These are phyloP conservation scores for Ameiurus melas DNA, from an alignment of 2,113 vertebrate genomes.

Conservation along the genomic window DNA sequence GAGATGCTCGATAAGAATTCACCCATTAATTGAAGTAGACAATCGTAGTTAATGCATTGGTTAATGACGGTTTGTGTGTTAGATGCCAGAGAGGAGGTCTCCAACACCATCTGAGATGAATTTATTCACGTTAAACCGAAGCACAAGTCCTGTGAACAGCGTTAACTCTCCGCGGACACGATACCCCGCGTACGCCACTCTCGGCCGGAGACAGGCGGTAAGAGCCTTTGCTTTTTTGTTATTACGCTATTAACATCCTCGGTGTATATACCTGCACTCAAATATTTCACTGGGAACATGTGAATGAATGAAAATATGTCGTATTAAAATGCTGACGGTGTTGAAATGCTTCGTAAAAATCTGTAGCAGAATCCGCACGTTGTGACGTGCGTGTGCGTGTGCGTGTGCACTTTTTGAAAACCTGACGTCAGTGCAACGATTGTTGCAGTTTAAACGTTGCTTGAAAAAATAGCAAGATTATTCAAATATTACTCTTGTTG, in stretches of 20 bases:
- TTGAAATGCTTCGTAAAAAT: background rate
- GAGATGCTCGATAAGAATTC: background rate
- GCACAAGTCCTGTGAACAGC: conserved; percentile 60
- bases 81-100: conserved; percentile 60
- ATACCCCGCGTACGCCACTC: conserved; percentile 66
- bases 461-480: background rate
- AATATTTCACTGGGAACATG: background rate
- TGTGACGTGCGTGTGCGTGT: background rate
- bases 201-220: conserved; percentile 63
- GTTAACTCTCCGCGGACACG: conserved; percentile 37
- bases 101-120: conserved; percentile 69
- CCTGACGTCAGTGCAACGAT: too few relatives aligned
- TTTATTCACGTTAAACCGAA: conserved; percentile 63
- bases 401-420: too few relatives aligned
- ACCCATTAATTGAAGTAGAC: background rate
- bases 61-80: background rate
- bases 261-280: background rate
- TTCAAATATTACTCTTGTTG: too few relatives aligned
- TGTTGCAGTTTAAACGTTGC: too few relatives aligned
- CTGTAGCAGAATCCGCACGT: background rate
- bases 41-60: background rate
- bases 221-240: background rate
- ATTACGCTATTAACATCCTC: background rate
- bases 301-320: background rate
- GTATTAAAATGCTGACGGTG: background rate